Conservation (phyloP, 92 coral and sea anemone species). For the Phenganax marumi region DNA sequence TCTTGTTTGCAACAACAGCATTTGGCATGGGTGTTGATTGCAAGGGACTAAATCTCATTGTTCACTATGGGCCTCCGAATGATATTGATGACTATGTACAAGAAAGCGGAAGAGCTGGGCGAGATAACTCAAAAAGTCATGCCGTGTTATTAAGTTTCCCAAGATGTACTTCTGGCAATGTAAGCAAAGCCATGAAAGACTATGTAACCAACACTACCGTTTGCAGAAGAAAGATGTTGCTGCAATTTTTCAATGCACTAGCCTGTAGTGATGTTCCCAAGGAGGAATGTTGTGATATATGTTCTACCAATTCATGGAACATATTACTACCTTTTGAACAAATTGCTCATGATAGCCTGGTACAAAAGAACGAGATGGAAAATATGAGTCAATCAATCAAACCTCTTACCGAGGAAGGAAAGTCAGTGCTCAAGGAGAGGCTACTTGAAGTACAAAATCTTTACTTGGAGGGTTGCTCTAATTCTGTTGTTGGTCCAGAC, state of each 20-base stretch:
- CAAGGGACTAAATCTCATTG: constrained; percentile 5
- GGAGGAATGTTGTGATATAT: background rate
- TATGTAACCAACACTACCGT: background rate
- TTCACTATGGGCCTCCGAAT: constrained; percentile 34
- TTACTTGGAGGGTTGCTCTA: too few relatives aligned
- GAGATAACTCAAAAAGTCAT: background rate
- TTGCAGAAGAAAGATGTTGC: background rate
- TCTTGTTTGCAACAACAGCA: constrained; percentile 38
- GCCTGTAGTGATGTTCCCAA: background rate
- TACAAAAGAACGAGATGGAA: too few relatives aligned
- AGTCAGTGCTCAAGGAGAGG: too few relatives aligned
- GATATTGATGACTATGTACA: constrained; percentile 36
- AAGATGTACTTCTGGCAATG: background rate
- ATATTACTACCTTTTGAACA: background rate
- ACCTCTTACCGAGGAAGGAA: too few relatives aligned
- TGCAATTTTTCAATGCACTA: background rate
- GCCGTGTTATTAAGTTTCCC: background rate
- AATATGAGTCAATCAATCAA: too few relatives aligned
- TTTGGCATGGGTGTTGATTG: constrained; percentile 43
- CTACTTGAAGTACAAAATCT: too few relatives aligned
- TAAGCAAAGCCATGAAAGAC: background rate
- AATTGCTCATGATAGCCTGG: background rate
- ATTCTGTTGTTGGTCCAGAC: too few relatives aligned
- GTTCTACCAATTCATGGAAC: background rate
- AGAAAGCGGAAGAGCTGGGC: constrained; percentile 29